Base-by-base conservation (phyloP, 2,888 invertebrate genomes). In the Drosophila algonquin region DNA sequence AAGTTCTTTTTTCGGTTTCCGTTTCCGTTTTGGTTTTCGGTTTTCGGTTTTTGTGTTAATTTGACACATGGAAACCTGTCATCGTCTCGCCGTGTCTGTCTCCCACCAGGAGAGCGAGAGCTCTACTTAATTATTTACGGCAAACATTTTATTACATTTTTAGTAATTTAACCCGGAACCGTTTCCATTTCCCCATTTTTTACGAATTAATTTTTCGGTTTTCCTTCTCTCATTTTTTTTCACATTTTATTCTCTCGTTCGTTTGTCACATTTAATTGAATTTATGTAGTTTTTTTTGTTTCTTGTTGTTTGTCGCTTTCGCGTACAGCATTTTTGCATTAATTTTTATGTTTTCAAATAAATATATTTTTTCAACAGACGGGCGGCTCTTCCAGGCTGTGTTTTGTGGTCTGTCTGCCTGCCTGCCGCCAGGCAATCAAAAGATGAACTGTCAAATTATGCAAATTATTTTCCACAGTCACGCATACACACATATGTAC, bases 181-280 rank as follows among this genome's bases (percentile, higher is more conserved):
- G 65, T 61, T 76, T 16, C 56, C 55, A 59, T 62, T 85, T 52
- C 55, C 46, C n/a, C 21, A 21, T 16, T 48, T 57, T 62, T 44
- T 57, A 21, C 52, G 54, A 59, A 46, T 58, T 58, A 62, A 48
- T 63, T 40, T 48, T 63, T 71, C 21, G 30, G 69, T 58, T 60
- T 69, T 58, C 62, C 61, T 62, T 67, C 73, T 18, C 57, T 21
- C 21, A 21, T 21, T 46, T 27, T 57, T 56, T 64, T 54, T 55
- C 46, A 35, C 46, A 35, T 51, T 24, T 44, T 16, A 30, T 68
- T 72, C 48, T 70, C 59, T 52, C 50, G 18, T 81, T 73, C 70
- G 70, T 84, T 75, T 86, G 89, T 89, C 85, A 88, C 88, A 86
- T 87, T 86, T 89, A 86, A 89, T 86, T 89, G 88, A 89, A 88